Base-by-base conservation (phyloP, 2,888 invertebrate genomes). In the Imbricaverruca yamaguchii region DNA sequence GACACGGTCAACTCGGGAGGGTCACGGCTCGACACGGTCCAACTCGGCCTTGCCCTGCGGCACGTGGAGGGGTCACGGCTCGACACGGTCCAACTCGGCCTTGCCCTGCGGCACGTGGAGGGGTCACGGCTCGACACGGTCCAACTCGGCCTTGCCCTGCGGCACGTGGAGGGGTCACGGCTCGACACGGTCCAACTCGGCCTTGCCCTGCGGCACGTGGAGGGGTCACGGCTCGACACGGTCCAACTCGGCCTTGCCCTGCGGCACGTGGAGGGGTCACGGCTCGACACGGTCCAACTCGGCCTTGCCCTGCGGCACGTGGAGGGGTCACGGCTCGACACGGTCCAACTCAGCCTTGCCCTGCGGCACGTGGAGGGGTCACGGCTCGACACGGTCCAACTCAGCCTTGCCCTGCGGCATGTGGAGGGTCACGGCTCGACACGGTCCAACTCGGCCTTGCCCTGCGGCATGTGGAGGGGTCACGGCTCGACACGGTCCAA, bases 41-140 rank as follows among this genome's bases (percentile, higher is more conserved):
- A 94, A 96, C 87, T 96, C 96, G 0, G 95, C 93, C 87, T 95
- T 96, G 0, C 96, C 96, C 91, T 91, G 85, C 23, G 57, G 82
- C 84, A 39, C 39, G 39, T 4, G 4, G 39, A 1, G 39, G 39
- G 2, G 39, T 39, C 39, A 39, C 39, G 39, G 39, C 39, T 39
- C 39, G 39, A 39, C 39, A 39, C 39, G 39, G 39, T 4, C 39
- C 39, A 94, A 96, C 87, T 96, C 96, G 0, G 95, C 93, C 87
- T 95, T 96, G 0, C 96, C 96, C 91, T 91, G 85, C 23, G 57
- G 82, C 84, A 39, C 39, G 39, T 4, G 4, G 39, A 1, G 39
- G 39, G 2, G 39, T 39, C 39, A 39, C 39, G 39, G 39, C 39
- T 39, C 39, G 39, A 39, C 39, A 39, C 39, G 39, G 39, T 4